These are phyloP conservation scores for Tychaedon coryphoeus DNA, from an alignment of 2,113 vertebrate species.

Conservation along the genomic window DNA sequence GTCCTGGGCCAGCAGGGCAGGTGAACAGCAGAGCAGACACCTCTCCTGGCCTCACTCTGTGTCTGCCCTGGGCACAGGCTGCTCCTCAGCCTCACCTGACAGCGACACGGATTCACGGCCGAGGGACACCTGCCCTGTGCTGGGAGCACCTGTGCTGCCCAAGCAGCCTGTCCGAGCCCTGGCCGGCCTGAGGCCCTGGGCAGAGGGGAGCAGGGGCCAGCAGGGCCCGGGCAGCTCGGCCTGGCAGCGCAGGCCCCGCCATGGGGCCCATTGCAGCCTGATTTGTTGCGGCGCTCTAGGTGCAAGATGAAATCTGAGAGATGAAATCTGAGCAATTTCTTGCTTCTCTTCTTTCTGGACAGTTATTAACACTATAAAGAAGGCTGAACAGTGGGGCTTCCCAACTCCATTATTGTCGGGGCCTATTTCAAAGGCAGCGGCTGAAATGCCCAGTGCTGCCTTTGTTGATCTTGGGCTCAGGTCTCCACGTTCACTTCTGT, in stretches of 20 bases:
- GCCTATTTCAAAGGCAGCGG: constrained; percentile 55
- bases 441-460: constrained; percentile 54
- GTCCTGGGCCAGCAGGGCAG: not conserved
- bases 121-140: not conserved
- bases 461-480: constrained; percentile 65
- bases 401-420: constrained; percentile 53
- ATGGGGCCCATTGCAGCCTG: constrained; percentile 58
- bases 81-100: not conserved
- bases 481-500: constrained; percentile 42
- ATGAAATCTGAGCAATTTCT: constrained; percentile 68
- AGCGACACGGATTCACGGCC: not conserved
- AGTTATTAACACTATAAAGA: constrained; percentile 73
- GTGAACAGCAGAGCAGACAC: not conserved
- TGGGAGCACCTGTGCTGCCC: not conserved
- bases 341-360: constrained; percentile 67
- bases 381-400: constrained; percentile 64
- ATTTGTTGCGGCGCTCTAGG: constrained; percentile 55
- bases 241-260: not conserved
- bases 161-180: not conserved
- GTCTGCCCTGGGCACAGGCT: accelerated
- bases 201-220: no score
- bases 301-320: constrained; percentile 63
- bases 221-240: not conserved
- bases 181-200: not conserved
- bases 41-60: not conserved